Base-by-base conservation (phyloP, 2,888 invertebrate species). In the Ophioninae sp. region DNA sequence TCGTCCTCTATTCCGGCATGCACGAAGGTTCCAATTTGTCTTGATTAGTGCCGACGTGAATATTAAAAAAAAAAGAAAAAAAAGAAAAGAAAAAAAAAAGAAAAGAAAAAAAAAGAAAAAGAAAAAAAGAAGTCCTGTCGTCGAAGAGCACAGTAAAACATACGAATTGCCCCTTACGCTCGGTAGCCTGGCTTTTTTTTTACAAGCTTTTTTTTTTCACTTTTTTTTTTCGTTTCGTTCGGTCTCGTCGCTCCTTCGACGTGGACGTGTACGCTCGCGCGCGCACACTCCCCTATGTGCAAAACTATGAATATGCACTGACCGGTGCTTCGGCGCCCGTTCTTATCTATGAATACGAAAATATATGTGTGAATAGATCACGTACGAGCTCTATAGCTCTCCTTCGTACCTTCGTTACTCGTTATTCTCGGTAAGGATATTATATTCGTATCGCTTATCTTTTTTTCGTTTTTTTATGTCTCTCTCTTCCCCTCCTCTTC, bases 1-100 rank as follows among this genome's bases (percentile, higher is more conserved):
- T 23, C 63, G 23, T 64, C 6, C 56, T 20, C 41, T 59, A 9
- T 61, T 17, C 44, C 51, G 79, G 83, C 85, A 83, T 85, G 86
- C 86, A 75, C 86, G 85, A 88, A 89, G 90, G 91, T 91, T 91
- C 90, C 91, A 90, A 91, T 91, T 91, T 90, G 91, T 91, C 90
- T 90, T 88, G 91, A 90, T 91, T 89, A 87, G 87, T 89, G 89
- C 64, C 90, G 91, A 90, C 90, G 87, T 88, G 91, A 91, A 91
- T 91, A 90, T 90, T 90, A 88, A 90, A 89, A 84, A 79, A 73
- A 74, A 73, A 58, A 65, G 64, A 63, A 78, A 71, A 71, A 81
- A n/a, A n/a, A n/a, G n/a, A n/a, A n/a, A n/a, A n/a, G n/a, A n/a
- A n/a, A n/a, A n/a, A n/a, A n/a, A n/a, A n/a, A n/a, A n/a, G n/a